phyloP scores from a whole-genome alignment of 2,113 vertebrate genomes.

The Atractosteus spatula region DNA sequence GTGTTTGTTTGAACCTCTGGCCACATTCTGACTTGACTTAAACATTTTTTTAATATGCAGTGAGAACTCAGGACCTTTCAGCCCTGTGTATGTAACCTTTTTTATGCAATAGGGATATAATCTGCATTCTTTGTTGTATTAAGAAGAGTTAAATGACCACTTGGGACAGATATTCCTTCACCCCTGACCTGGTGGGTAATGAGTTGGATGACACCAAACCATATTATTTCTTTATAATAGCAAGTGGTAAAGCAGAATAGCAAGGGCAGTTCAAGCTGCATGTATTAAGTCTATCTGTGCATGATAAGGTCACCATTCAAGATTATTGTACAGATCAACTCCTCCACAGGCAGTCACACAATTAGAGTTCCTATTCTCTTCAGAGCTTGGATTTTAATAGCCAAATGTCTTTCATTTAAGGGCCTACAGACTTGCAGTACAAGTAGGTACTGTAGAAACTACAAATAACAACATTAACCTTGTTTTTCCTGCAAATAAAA shows the following conservation, averaged over 20 bases:
- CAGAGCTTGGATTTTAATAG: conserved; percentile 32
- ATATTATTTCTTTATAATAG: conserved; percentile 52
- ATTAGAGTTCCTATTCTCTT: conserved; percentile 46
- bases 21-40: conserved; percentile 11
- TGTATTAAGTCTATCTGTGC: conserved; percentile 19
- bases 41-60: conserved; percentile 45
- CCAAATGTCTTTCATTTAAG: conserved; percentile 29
- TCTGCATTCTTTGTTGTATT: conserved; percentile 66
- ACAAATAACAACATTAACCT: too few relatives aligned
- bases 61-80: conserved; percentile 40
- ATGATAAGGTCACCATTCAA: conserved; percentile 22
- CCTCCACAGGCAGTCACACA: conserved; percentile 45
- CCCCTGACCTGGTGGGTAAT: conserved; percentile 65
- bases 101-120: conserved; percentile 60
- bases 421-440: not conserved
- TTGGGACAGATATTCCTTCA: conserved; percentile 52
- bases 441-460: too few relatives aligned
- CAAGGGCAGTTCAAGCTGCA: conserved; percentile 29
- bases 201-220: conserved; percentile 61
- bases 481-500: too few relatives aligned
- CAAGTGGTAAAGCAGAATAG: conserved; percentile 56
- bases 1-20: conserved; percentile 19
- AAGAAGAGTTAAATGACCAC: conserved; percentile 71
- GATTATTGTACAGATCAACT: conserved; percentile 15
- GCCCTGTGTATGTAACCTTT: conserved; percentile 51